These are phyloP conservation scores for Neodiprion virginianus DNA, from an alignment of 1,140 invertebrate genomes.

Conservation along the genomic window DNA sequence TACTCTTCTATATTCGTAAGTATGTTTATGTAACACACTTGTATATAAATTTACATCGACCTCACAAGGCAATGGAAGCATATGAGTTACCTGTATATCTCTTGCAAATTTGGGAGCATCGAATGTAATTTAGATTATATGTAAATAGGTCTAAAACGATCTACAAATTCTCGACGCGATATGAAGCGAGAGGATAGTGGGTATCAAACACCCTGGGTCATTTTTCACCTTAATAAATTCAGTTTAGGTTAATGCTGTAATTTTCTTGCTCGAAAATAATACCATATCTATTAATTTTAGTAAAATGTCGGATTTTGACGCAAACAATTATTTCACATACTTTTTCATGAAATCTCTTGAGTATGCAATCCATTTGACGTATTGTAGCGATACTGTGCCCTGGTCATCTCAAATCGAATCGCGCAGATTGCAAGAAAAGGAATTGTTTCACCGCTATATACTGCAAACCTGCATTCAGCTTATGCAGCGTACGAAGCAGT, in stretches of 20 bases:
- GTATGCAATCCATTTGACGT: background rate
- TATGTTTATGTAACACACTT: constrained; percentile 18
- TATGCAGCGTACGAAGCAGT: constrained; percentile 48
- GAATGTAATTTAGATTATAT: too few relatives aligned
- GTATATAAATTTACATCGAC: background rate
- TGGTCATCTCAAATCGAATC: constrained; percentile 54
- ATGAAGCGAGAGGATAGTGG: too few relatives aligned
- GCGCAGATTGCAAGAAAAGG: constrained; percentile 50
- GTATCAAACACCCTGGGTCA: too few relatives aligned
- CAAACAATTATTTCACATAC: too few relatives aligned
- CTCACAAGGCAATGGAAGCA: constrained; percentile 20
- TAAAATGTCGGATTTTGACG: too few relatives aligned
- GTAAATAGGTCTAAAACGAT: too few relatives aligned
- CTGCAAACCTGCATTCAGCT: constrained; percentile 53
- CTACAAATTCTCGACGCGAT: too few relatives aligned
- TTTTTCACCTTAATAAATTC: too few relatives aligned
- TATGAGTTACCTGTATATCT: background rate
- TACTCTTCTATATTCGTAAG: constrained; percentile 58
- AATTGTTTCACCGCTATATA: constrained; percentile 58
- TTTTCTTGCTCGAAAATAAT: too few relatives aligned
- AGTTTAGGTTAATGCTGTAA: too few relatives aligned
- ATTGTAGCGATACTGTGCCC: constrained; percentile 46
- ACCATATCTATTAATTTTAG: too few relatives aligned
- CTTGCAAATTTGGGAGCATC: too few relatives aligned
- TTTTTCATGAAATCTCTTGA: background rate